Evolutionary conservation across 2,888 invertebrate species (phyloP), one percentile per base, ranked within the genome.

Genomic region (Eupithecia insigniata): DNA sequence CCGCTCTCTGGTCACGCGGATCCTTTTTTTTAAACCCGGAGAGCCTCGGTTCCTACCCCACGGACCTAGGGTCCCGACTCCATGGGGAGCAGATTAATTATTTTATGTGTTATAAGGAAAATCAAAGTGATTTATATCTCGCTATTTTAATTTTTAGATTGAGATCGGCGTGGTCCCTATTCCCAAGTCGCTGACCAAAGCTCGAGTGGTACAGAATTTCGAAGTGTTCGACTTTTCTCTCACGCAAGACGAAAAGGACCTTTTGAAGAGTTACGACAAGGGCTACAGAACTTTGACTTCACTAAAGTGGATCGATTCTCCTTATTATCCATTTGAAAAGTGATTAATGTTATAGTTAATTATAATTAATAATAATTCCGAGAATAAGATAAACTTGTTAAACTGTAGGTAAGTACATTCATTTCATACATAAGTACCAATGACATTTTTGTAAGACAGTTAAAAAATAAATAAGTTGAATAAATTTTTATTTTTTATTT

Each of bases 81-180:
- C n/a, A n/a, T n/a, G n/a, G n/a, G n/a, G n/a, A n/a, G n/a, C n/a
- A n/a, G n/a, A 2, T 30, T 34, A 39, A 39, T 14, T 7, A 39
- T 43, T n/a, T 43, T 18, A 39, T 2, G 3, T 18, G 1, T 6
- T 43, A 18, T 4, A 39, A 6, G 18, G 18, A 43, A 18, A 43
- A 6, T 6, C 39, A 43, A 5, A 18, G 46, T 46, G 10, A n/a
- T n/a, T 46, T n/a, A 12, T 5, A 30, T 30, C 0, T 51, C n/a
- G 0, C 1, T 55, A 43, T 60, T 16, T 30, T 18, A 6, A 16
- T 30, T 58, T 60, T 30, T 30, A 60, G 60, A 2, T 30, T 30
- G 60, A 60, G 60, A 30, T 60, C 1, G 60, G 60, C 30, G 60
- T 60, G 18, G 60, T 60, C 8, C 60, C 60, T 60, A 60, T 60